Conservation (phyloP, 2,888 invertebrate species). For the Drosophila prolongata region DNA sequence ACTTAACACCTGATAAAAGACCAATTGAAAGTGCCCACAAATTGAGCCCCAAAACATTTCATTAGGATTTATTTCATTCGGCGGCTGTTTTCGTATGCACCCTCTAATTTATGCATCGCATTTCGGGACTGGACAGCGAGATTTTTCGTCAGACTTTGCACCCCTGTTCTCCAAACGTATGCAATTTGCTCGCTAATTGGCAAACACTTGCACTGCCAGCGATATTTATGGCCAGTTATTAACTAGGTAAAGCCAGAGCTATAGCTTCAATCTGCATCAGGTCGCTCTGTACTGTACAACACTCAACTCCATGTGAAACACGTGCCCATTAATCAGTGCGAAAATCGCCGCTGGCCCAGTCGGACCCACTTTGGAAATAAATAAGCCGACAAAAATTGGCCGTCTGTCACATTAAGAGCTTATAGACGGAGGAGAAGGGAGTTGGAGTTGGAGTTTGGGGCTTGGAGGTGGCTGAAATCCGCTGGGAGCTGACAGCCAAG, state of each 20-base stretch:
- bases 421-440: not conserved
- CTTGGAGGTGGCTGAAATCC: conserved; percentile 22
- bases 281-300: conserved; percentile 23
- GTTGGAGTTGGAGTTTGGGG: not conserved
- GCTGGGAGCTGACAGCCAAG: conserved; percentile 38
- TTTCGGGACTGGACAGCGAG: conserved; percentile 18
- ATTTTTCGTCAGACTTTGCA: conserved; percentile 52
- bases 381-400: conserved; percentile 48
- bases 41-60: conserved; percentile 28
- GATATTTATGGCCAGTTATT: conserved; percentile 67
- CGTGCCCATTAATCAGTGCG: conserved; percentile 68
- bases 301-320: conserved; percentile 45
- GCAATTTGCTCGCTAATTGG: conserved; percentile 69
- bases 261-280: conserved; percentile 23
- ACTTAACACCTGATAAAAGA: conserved; percentile 45
- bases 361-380: conserved; percentile 31
- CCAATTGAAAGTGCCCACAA: conserved; percentile 30
- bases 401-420: conserved; percentile 47
- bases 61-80: conserved; percentile 32
- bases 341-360: conserved; percentile 52
- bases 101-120: conserved; percentile 54
- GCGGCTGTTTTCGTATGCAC: conserved; percentile 31
- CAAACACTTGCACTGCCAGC: conserved; percentile 68
- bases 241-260: conserved; percentile 29
- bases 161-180: conserved; percentile 25